Conservation (phyloP, 92 coral and sea anemone genomes). For the Actinernus sp. region DNA sequence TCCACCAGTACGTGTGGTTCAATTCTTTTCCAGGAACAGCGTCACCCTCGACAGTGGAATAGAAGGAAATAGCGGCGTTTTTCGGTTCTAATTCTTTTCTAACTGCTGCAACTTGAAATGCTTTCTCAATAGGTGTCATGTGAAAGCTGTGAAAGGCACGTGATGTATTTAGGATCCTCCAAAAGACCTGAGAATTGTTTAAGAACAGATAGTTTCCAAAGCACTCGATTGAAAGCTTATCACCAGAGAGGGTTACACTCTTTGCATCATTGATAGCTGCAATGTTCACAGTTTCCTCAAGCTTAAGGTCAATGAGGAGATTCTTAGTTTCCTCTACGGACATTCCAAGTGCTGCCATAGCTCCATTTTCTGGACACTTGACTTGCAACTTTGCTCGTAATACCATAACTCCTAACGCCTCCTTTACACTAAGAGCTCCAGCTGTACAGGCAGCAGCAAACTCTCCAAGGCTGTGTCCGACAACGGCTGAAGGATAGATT, state of each 20-base stretch:
- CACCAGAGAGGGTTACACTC: slow-evolving; percentile 85
- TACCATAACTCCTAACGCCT: slow-evolving; percentile 72
- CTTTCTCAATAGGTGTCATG: slow-evolving; percentile 67
- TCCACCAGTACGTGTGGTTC: slow-evolving; percentile 81
- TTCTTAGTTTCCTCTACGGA: slow-evolving; percentile 50
- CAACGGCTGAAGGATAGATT: slow-evolving; percentile 79
- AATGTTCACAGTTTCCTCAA: slow-evolving; percentile 49
- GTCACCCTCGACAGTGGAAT: slow-evolving; percentile 84
- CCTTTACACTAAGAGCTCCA: slow-evolving; percentile 66
- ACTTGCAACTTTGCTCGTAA: slow-evolving; percentile 76
- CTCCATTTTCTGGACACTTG: slow-evolving; percentile 71
- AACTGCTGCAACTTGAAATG: slow-evolving; percentile 37
- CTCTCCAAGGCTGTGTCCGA: slow-evolving; percentile 98
- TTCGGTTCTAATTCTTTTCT: slow-evolving; percentile 38
- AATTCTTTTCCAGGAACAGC: slow-evolving; percentile 55
- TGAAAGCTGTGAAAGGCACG: slow-evolving; percentile 92
- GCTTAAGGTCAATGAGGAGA: slow-evolving; percentile 41
- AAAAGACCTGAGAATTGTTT: slow-evolving; percentile 42
- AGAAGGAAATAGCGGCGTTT: slow-evolving; percentile 73
- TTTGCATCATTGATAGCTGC: slow-evolving; percentile 82
- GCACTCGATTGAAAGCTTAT: slow-evolving; percentile 57
- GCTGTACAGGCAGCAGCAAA: slow-evolving; percentile 84
- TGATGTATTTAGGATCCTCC: slow-evolving; percentile 72
- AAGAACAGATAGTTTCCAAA: slow-evolving; percentile 54
- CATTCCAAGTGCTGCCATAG: slow-evolving; percentile 94